A percentile compares a stretch with the other conserved stretches of the same genome.
phyloP scores from a whole-genome alignment of 2,888 invertebrate genomes.

The Hetaerina titia region DNA sequence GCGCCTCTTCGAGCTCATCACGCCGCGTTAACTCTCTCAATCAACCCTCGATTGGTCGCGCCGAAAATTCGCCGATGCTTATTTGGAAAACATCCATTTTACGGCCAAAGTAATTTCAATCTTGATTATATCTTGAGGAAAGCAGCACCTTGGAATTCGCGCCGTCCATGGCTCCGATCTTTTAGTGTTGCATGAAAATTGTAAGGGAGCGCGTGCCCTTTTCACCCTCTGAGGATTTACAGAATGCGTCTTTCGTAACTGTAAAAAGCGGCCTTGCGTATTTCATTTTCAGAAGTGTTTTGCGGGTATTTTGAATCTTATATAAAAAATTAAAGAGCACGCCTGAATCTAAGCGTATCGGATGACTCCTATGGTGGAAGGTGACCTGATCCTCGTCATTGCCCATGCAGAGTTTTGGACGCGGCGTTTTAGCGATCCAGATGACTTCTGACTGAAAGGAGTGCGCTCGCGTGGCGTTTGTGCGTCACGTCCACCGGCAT shows the following conservation, averaged over 20 bases:
- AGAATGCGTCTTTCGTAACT: background rate
- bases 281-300: too few relatives aligned
- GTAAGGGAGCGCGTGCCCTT: background rate
- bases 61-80: background rate
- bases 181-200: background rate
- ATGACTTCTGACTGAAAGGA: too few relatives aligned
- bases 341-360: too few relatives aligned
- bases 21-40: background rate
- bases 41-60: background rate
- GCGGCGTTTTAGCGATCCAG: too few relatives aligned
- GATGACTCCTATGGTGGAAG: too few relatives aligned
- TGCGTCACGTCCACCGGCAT: too few relatives aligned
- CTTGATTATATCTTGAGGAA: background rate
- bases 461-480: too few relatives aligned
- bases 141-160: background rate
- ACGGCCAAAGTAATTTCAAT: background rate
- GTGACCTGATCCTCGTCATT: too few relatives aligned
- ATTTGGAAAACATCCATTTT: background rate
- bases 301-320: too few relatives aligned
- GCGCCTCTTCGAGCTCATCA: background rate
- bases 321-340: too few relatives aligned
- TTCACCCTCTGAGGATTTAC: background rate
- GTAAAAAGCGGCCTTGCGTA: background rate
- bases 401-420: too few relatives aligned
- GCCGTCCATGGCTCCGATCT: background rate